Evolutionary conservation across 2,113 vertebrate species (phyloP).

Genomic region (Charadrius vociferus): DNA sequence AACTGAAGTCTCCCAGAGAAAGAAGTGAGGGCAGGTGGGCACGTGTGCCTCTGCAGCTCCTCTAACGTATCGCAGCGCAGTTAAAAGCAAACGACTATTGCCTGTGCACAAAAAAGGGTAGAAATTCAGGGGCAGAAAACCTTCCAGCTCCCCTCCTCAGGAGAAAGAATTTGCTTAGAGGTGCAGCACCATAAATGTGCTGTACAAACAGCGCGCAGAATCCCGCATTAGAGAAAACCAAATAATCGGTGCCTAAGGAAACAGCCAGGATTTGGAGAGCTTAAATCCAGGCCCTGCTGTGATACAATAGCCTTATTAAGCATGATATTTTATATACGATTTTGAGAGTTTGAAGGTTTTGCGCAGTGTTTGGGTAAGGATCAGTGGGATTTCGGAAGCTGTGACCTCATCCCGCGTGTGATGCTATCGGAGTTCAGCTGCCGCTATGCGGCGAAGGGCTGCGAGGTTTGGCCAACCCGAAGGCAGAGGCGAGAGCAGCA

Average conservation of each 20-base stretch:
- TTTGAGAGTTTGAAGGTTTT: conserved; percentile 47
- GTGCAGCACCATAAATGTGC: neutral
- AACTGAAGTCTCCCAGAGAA: neutral
- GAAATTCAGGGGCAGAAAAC: neutral
- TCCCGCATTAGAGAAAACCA: conserved; percentile 7
- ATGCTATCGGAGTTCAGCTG: conserved; percentile 31
- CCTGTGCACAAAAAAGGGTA: neutral
- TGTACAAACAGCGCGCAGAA: conserved; percentile 10
- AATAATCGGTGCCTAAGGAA: conserved; percentile 31
- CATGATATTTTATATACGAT: conserved; percentile 45
- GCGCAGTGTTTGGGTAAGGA: conserved; percentile 50
- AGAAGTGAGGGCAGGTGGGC: neutral
- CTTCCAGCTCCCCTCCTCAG: neutral
- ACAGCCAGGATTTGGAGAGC: conserved; percentile 49
- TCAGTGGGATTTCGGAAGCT: conserved; percentile 51
- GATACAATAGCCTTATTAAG: conserved; percentile 65
- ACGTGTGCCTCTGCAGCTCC: neutral
- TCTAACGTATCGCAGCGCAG: rapidly evolving
- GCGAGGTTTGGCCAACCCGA: neutral
- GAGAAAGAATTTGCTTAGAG: conserved; percentile 3
- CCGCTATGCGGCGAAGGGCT: neutral
- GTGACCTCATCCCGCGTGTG: conserved; percentile 47
- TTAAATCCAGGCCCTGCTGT: conserved; percentile 32
- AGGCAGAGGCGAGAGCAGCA: neutral
- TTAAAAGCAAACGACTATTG: neutral